Percentiles rank a stretch among this genome's conserved stretches.
phyloP scores from a whole-genome alignment of 2,113 vertebrate genomes.

The Sitta europaea region DNA sequence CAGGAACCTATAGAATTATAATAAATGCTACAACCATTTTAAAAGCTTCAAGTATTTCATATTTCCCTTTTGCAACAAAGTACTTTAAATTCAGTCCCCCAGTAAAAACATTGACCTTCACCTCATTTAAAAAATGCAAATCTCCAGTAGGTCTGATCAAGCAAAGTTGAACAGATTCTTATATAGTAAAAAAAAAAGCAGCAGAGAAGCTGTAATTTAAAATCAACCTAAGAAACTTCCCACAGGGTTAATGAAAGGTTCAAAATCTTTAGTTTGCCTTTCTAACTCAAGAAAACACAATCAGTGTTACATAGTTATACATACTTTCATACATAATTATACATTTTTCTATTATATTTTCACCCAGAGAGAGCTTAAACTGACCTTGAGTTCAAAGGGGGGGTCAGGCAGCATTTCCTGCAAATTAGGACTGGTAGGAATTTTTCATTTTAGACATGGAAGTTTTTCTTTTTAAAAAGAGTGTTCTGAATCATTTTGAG shows the following conservation, averaged over 20 bases:
- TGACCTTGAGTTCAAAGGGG: not conserved
- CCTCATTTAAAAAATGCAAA: not conserved
- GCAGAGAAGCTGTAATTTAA: not conserved
- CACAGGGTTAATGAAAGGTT: not conserved
- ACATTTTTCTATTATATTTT: not conserved
- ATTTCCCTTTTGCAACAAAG: not conserved
- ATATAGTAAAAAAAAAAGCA: not conserved
- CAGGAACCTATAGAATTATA: not conserved
- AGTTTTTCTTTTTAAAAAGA: not conserved
- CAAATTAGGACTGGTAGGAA: not conserved
- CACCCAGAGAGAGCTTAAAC: not conserved
- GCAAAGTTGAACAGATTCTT: not conserved
- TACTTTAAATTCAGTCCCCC: not conserved
- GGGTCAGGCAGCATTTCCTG: not conserved
- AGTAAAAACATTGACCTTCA: not conserved
- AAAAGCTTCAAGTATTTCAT: not conserved
- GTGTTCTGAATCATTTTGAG: not conserved
- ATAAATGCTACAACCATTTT: not conserved
- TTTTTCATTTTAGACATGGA: not conserved
- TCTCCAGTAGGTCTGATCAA: not conserved
- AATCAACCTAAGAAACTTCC: not conserved
- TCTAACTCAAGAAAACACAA: not conserved
- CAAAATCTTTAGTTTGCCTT: not conserved
- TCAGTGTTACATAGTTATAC: not conserved
- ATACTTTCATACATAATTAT: not conserved